Base-by-base conservation (phyloP, 92 coral and sea anemone genomes). In the Bergia sp. region DNA sequence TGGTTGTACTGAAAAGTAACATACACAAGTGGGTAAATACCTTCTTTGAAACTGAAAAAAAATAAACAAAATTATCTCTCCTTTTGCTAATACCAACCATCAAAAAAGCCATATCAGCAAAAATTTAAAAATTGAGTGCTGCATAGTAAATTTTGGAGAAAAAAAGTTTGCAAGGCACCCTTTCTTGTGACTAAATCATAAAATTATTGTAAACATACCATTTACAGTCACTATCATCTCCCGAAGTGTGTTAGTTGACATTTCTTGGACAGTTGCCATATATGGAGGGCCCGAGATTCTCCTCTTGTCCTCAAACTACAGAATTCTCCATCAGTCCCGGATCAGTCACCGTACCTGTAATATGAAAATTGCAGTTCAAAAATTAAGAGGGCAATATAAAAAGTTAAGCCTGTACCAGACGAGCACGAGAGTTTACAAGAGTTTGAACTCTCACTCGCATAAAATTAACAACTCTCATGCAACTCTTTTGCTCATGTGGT, bases 261-360 rank as follows among this genome's bases (percentile, higher is more conserved):
- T 86, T 53, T 75, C 76, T 47, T 41, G 82, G 6, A 38, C 89
- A 86, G 50, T 73, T 86, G 89, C 89, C 89, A 86, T 13, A 86
- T 20, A 47, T 76, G 89, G 72, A 86, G 61, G 20, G 89, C 82
- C 40, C 76, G 37, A n/a, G 5, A 21, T 86, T 86, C 89, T 18
- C 89, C 89, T 86, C 79, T 44, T 23, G 82, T 86, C 37, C 83
- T 20, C 73, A 86, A 73, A 23, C 50, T 75, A 36, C 82, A 76
- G 38, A 86, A 86, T 49, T 86, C 89, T 50, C 89, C 89, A 29
- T 29, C 29, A 29, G 29, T 29, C 29, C 29, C 29, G 29, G 29
- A 76, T 86, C 89, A 37, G 83, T 86, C 37, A 86, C 89, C 6
- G 83, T 76, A 20, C 89, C 89, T 86, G 49, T 11, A 85, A 66